phyloP scores from a whole-genome alignment of 2,797 vertebrate species.

The Acrocephalus scirpaceus region DNA sequence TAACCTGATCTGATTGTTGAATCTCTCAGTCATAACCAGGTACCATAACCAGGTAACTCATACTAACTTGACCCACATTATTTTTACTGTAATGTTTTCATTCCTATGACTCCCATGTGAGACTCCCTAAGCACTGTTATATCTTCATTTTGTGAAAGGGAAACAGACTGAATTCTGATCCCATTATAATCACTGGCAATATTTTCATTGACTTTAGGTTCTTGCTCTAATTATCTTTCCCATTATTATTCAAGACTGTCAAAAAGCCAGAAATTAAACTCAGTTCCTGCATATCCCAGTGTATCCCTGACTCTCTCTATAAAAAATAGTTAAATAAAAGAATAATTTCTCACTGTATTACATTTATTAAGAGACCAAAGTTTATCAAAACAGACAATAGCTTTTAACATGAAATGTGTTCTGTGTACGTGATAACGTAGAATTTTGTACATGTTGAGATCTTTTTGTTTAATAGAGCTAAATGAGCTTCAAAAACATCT shows the following conservation, averaged over 20 bases:
- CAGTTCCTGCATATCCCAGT: not conserved
- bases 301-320: not conserved
- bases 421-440: not conserved
- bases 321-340: constrained; percentile 28
- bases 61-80: not conserved
- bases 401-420: not conserved
- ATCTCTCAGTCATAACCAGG: not conserved
- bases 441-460: not conserved
- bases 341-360: not conserved
- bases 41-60: too few relatives aligned
- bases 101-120: not conserved
- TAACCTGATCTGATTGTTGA: not conserved
- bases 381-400: not conserved
- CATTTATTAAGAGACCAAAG: not conserved
- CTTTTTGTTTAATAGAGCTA: not conserved
- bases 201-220: constrained; percentile 38
- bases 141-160: constrained; percentile 20
- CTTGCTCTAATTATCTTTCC: constrained; percentile 55
- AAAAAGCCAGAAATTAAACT: constrained; percentile 45
- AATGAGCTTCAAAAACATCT: not conserved
- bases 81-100: constrained; percentile 4
- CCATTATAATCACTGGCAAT: constrained; percentile 22
- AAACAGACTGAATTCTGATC: not conserved
- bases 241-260: constrained; percentile 45
- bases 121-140: not conserved